These are phyloP conservation scores for Melinopterus prodromus DNA, from an alignment of 2,888 invertebrate genomes.

Conservation along the genomic window DNA sequence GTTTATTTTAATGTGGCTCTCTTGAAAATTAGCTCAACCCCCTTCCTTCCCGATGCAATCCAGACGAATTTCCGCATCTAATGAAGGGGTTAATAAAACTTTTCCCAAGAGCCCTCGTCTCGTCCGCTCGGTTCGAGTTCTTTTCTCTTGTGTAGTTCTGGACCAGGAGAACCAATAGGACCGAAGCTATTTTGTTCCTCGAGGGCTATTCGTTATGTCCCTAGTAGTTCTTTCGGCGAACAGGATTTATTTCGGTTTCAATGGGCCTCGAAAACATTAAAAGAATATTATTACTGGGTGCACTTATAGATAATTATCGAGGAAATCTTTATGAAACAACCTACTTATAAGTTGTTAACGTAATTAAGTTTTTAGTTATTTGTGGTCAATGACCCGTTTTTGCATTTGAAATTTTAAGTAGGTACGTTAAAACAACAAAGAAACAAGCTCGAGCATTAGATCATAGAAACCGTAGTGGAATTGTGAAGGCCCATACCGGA, in stretches of 20 bases:
- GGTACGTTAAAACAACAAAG: too few species aligned
- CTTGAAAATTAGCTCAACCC: neutral
- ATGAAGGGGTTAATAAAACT: conserved; percentile 27
- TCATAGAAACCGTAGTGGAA: too few species aligned
- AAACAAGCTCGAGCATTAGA: too few species aligned
- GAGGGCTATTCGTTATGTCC: neutral
- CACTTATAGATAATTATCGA: neutral
- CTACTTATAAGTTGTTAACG: too few species aligned
- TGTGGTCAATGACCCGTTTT: too few species aligned
- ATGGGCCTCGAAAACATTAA: neutral
- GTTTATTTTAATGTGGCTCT: conserved; percentile 12
- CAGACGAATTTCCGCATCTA: conserved; percentile 17
- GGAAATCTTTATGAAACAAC: neutral
- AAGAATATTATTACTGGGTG: neutral
- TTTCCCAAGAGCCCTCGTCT: conserved; percentile 17
- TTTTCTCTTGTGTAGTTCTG: conserved; percentile 7
- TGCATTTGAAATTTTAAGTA: too few species aligned
- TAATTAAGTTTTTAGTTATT: too few species aligned
- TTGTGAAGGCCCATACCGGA: too few species aligned
- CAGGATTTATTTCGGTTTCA: neutral
- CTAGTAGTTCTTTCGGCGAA: neutral
- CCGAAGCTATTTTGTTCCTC: neutral
- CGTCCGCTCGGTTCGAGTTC: neutral
- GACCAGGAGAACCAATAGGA: neutral
- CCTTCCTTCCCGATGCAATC: neutral